Evolutionary conservation across 2,797 vertebrate genomes (phyloP).

Genomic region (Halcyon badia): DNA sequence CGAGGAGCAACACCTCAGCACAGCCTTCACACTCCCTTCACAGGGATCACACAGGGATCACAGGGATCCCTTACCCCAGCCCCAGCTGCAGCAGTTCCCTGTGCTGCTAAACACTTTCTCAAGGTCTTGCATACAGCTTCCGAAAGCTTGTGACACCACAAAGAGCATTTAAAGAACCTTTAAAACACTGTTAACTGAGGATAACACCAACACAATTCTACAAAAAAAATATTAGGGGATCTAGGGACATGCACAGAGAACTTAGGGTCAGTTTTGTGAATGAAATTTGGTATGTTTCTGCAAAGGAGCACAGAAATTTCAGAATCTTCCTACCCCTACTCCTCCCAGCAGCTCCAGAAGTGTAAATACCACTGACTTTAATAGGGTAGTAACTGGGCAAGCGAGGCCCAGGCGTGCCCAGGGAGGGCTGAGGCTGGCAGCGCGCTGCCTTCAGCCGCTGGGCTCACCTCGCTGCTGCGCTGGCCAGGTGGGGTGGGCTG

Average conservation of each 20-base stretch:
- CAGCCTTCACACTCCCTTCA: fast-evolving
- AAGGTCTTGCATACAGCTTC: neutral
- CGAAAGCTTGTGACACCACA: neutral
- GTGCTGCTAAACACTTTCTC: neutral
- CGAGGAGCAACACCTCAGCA: neutral
- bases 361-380: constrained; percentile 57
- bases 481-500: neutral
- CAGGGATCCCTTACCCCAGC: neutral
- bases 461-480: neutral
- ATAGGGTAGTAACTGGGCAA: neutral
- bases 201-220: neutral
- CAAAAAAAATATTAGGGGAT: too few species aligned
- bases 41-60: too few species aligned
- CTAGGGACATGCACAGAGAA: neutral
- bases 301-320: neutral
- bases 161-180: neutral
- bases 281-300: neutral
- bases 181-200: neutral
- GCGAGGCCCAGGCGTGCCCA: fast-evolving
- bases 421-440: neutral
- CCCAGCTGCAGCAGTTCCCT: fast-evolving
- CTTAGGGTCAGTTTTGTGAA: neutral
- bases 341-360: neutral
- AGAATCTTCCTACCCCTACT: neutral
- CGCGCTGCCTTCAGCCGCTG: too few species aligned